These are phyloP conservation scores for Mylabris phalerata DNA, from an alignment of 1,140 invertebrate genomes.

Conservation along the genomic window DNA sequence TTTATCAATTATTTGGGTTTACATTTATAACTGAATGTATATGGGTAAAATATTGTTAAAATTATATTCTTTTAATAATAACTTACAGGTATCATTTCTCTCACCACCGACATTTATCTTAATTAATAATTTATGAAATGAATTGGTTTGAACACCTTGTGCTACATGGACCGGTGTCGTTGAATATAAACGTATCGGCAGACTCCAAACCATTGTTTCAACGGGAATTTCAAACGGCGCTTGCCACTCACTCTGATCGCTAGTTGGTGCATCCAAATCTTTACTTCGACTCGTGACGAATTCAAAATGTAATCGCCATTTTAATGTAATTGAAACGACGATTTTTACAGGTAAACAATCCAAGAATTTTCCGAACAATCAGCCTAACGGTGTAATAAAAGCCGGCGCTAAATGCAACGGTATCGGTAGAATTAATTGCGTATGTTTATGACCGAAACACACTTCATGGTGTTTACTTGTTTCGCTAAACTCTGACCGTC, in stretches of 20 bases:
- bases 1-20: conserved; percentile 7
- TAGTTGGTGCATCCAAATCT: conserved; percentile 47
- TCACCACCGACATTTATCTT: too few species aligned
- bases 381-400: conserved; percentile 80
- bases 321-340: conserved; percentile 78
- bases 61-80: too few species aligned
- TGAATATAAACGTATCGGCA: too few species aligned
- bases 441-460: conserved; percentile 79
- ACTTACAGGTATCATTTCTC: too few species aligned
- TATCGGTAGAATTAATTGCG: conserved; percentile 86
- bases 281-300: conserved; percentile 77
- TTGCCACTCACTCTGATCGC: conserved; percentile 64
- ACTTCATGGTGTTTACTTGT: conserved; percentile 91
- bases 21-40: neutral
- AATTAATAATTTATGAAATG: too few species aligned
- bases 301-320: conserved; percentile 94
- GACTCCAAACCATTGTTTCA: conserved; percentile 97
- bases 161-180: too few species aligned
- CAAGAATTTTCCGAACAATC: conserved; percentile 18
- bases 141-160: too few species aligned
- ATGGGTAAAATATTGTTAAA: conserved; percentile 11
- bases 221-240: conserved; percentile 80
- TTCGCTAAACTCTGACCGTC: too few species aligned
- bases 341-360: conserved; percentile 29
- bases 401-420: conserved; percentile 90